Base-by-base conservation (phyloP, 1,140 invertebrate genomes). In the Dinoponera quadriceps region DNA sequence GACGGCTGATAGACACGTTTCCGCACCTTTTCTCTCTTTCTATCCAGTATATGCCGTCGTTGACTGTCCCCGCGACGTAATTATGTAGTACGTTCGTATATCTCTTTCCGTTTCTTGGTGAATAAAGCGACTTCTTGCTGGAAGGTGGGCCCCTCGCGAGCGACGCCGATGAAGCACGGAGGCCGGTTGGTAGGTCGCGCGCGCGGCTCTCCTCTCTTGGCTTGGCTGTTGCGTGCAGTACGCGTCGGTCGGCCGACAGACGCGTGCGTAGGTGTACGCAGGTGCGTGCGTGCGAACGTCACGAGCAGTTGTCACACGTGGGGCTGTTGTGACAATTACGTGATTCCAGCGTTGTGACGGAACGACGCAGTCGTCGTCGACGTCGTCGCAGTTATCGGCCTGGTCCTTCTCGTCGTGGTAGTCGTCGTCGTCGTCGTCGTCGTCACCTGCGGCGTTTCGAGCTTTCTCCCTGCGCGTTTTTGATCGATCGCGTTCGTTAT, bases 281-380 rank as follows among this genome's bases (percentile, higher is more conserved):
- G 55, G 33, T 33, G 29, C 16, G 25, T 29, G 44, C 59, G 48
- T 38, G 60, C 20, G 48, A 33, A 25, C 14, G 48, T 66, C 74
- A 54, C 18, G 18, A 51, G 18, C 5, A 27, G 66, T n/a, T n/a
- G n/a, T 73, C 80, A 80, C 90, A 91, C 91, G 91, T 91, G 90
- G 69, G 72, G 84, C 27, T 89, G 84, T 86, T 90, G 33, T 89
- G 85, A 84, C 82, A 81, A 63, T 44, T 38, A 20, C 55, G 38
- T 44, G 38, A 44, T 44, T 44, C 38, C 38, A 44, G 38, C 38
- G 38, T 44, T 44, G 38, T 44, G 38, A 44, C 38, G 38, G 38
- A 44, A 44, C 38, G 38, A 44, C 38, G 38, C 38, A 44, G 38
- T 9, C 38, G 38, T 44, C 3, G 38, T 44, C 38, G 38, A 9